Percentiles rank a stretch among this genome's conserved stretches.
Evolutionary conservation across 2,113 vertebrate species (phyloP).

Genomic region (Aythya baeri): DNA sequence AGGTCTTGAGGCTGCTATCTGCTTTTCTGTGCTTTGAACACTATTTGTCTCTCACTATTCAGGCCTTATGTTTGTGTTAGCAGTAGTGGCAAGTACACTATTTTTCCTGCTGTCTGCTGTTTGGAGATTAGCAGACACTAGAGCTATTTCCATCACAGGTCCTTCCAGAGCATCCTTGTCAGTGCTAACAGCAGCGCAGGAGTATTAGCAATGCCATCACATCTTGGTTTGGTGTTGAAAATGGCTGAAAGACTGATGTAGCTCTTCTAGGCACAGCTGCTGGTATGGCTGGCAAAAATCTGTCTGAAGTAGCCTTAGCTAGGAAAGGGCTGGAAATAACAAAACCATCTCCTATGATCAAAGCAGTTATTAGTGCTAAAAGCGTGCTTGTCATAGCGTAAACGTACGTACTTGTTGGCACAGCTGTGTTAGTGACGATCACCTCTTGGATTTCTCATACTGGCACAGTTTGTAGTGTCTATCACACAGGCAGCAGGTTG

Average conservation of each 20-base stretch:
- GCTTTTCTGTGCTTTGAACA: neutral
- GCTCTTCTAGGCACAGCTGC: neutral
- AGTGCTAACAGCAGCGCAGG: neutral
- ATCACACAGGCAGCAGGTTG: too few relatives aligned
- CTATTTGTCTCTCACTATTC: neutral
- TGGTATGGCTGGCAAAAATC: neutral
- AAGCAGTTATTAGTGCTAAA: neutral
- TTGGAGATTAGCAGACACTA: neutral
- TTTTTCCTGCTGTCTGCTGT: accelerated
- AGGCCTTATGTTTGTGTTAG: neutral
- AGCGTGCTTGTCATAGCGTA: neutral
- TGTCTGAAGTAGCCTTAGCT: neutral
- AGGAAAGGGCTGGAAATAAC: neutral
- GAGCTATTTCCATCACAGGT: neutral
- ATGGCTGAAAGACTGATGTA: neutral
- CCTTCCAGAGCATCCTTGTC: neutral
- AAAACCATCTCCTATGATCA: neutral
- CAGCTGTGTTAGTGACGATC: neutral
- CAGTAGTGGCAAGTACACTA: neutral
- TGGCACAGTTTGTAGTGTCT: neutral
- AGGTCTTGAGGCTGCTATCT: neutral
- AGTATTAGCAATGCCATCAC: neutral
- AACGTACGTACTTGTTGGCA: neutral
- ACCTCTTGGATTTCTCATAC: neutral
- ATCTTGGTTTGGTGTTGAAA: neutral